phyloP scores from a whole-genome alignment of 2,113 vertebrate genomes.

The Suricata suricatta region DNA sequence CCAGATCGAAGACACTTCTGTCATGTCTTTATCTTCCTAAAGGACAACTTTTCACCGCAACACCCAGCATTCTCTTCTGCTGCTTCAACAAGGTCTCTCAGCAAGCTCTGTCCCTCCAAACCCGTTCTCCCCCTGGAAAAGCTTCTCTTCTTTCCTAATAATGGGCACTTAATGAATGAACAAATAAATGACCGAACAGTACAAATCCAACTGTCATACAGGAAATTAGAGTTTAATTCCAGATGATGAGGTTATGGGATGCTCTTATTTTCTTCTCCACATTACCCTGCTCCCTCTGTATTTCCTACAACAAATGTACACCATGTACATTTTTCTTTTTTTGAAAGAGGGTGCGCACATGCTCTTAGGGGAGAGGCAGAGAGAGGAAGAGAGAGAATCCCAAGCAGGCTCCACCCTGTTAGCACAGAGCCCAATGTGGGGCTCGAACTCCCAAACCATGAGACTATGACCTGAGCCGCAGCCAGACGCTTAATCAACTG shows the following conservation, averaged over 20 bases:
- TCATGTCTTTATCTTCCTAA: background rate
- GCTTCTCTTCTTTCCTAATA: background rate
- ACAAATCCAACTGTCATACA: conserved; percentile 21
- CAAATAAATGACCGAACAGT: background rate
- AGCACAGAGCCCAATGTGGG: no score
- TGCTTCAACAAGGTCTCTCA: background rate
- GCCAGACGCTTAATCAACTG: no score
- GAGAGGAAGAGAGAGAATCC: no score
- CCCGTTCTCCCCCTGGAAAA: background rate
- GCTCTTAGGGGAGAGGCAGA: no score
- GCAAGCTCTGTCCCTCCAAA: background rate
- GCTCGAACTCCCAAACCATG: no score
- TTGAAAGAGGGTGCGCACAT: no score
- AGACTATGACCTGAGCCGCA: no score
- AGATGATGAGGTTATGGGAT: background rate
- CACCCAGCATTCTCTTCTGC: background rate
- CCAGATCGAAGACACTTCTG: background rate
- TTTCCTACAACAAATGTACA: background rate
- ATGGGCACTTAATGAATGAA: background rate
- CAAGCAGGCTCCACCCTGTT: no score
- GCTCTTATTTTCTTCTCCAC: background rate
- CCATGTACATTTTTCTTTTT: background rate
- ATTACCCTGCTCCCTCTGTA: background rate
- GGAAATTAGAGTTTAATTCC: background rate
- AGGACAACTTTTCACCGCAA: background rate